Percentiles rank a stretch among this genome's conserved stretches.
phyloP scores from a whole-genome alignment of 2,797 vertebrate species.

The Pelobates cultripes region DNA sequence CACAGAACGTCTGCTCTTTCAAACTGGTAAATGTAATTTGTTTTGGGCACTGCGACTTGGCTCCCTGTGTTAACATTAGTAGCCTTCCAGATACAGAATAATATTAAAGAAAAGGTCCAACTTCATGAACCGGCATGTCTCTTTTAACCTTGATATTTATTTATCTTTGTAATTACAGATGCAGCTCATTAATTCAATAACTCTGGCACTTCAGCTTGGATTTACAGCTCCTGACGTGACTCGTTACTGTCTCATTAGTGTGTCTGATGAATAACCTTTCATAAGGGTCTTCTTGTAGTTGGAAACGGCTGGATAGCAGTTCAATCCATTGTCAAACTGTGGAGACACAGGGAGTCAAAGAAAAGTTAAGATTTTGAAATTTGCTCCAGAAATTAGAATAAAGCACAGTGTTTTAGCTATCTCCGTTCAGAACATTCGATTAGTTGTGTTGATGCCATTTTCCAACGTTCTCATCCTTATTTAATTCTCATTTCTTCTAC shows the following conservation, averaged over 20 bases:
- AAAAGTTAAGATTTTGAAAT: too few relatives aligned
- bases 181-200: slow-evolving; percentile 27
- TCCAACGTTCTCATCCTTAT: too few relatives aligned
- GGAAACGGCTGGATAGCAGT: neutral
- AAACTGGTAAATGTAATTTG: too few relatives aligned
- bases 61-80: neutral
- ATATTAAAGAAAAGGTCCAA: slow-evolving; percentile 8
- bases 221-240: neutral
- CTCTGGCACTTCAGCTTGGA: neutral
- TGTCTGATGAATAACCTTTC: neutral
- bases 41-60: too few relatives aligned
- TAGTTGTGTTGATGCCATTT: too few relatives aligned
- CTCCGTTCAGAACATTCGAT: too few relatives aligned
- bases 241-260: neutral
- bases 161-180: slow-evolving; percentile 30
- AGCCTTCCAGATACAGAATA: neutral
- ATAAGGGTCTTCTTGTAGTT: neutral
- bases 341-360: too few relatives aligned
- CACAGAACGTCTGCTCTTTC: too few relatives aligned
- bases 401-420: too few relatives aligned
- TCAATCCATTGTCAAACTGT: neutral
- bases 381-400: too few relatives aligned
- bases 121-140: neutral
- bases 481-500: too few relatives aligned
- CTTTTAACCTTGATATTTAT: slow-evolving; percentile 36